Evolutionary conservation across 1,140 invertebrate genomes (phyloP).

Genomic region (Octopus sinensis): DNA sequence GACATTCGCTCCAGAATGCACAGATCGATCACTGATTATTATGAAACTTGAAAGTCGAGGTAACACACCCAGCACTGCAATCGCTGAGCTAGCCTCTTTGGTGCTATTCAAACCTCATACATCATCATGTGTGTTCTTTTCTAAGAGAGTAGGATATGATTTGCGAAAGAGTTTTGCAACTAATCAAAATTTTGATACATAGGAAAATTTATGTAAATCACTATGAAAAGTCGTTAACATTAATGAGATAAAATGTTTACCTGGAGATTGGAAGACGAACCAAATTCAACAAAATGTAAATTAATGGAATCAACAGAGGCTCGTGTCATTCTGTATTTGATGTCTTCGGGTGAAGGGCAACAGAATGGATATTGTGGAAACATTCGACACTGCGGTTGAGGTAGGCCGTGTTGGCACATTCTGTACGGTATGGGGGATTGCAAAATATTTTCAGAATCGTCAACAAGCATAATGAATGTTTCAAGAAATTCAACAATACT

Average conservation of each 20-base stretch:
- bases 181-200: too few relatives aligned
- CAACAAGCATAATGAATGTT: slow-evolving; percentile 80
- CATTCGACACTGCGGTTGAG: slow-evolving; percentile 72
- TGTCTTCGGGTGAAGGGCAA: slow-evolving; percentile 82
- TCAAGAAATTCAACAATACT: slow-evolving; percentile 83
- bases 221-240: too few relatives aligned
- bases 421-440: slow-evolving; percentile 73
- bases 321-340: slow-evolving; percentile 92
- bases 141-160: too few relatives aligned
- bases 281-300: slow-evolving; percentile 84
- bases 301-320: slow-evolving; percentile 87
- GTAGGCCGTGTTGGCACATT: slow-evolving; percentile 81
- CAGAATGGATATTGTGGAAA: slow-evolving; percentile 46
- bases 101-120: too few relatives aligned
- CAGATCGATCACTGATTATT: too few relatives aligned
- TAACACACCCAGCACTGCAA: too few relatives aligned
- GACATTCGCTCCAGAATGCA: too few relatives aligned
- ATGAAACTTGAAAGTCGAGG: too few relatives aligned
- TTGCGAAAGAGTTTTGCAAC: too few relatives aligned
- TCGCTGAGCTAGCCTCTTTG: too few relatives aligned
- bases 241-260: slow-evolving; percentile 49
- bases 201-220: too few relatives aligned
- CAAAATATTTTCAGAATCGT: slow-evolving; percentile 85
- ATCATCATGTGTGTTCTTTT: too few relatives aligned
- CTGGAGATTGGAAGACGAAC: slow-evolving; percentile 83